Evolutionary conservation across 2,888 invertebrate genomes (phyloP).

Genomic region (Agonum fuliginosum): DNA sequence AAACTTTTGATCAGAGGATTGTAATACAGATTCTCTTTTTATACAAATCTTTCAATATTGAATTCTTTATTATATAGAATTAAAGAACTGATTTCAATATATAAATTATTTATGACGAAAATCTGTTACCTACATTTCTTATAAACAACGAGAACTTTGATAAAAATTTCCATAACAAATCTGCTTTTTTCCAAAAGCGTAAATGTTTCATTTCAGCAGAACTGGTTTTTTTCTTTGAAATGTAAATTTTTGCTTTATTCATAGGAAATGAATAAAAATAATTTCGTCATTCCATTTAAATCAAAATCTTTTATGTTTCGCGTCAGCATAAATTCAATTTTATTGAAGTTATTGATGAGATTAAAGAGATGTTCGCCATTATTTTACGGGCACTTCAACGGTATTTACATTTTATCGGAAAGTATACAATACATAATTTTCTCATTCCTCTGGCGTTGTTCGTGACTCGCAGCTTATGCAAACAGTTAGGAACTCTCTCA

Average conservation of each 20-base stretch:
- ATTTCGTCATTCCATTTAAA: constrained; percentile 39
- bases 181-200: constrained; percentile 36
- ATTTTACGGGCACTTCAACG: background rate
- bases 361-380: constrained; percentile 19
- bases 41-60: background rate
- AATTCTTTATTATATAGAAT: background rate
- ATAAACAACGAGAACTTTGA: constrained; percentile 4
- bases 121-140: constrained; percentile 15
- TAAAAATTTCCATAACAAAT: constrained; percentile 43
- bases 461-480: too few relatives aligned
- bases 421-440: background rate
- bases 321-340: constrained; percentile 31
- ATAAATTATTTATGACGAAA: constrained; percentile 19
- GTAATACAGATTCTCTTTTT: background rate
- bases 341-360: constrained; percentile 31
- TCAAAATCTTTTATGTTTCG: constrained; percentile 32
- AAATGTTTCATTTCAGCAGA: constrained; percentile 22
- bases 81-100: background rate
- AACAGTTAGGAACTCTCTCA: too few relatives aligned
- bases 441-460: too few relatives aligned
- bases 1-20: background rate
- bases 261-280: constrained; percentile 42
- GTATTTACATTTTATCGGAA: constrained; percentile 13
- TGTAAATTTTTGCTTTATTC: constrained; percentile 48
- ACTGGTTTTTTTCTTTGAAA: constrained; percentile 39